These are phyloP conservation scores for Exocentrus adspersus DNA, from an alignment of 2,888 invertebrate species.

Conservation along the genomic window DNA sequence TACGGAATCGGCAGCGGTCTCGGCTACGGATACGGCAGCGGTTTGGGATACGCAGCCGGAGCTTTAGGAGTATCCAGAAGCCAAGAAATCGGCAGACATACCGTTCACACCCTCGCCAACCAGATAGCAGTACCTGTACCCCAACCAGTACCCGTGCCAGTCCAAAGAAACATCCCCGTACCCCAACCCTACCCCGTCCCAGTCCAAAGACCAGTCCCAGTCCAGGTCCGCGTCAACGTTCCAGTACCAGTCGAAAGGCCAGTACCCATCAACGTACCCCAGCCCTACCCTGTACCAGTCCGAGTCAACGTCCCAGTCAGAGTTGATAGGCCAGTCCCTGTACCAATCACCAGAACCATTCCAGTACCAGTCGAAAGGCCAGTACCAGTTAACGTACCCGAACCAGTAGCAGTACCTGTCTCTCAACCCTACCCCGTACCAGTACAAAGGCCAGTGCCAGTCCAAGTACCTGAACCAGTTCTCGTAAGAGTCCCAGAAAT, in stretches of 20 bases:
- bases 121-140: slow-evolving; percentile 55
- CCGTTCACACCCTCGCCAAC: slow-evolving; percentile 49
- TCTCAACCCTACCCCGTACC: slow-evolving; percentile 48
- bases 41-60: neutral
- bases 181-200: slow-evolving; percentile 56
- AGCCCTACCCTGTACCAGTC: slow-evolving; percentile 48
- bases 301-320: slow-evolving; percentile 46
- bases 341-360: slow-evolving; percentile 47
- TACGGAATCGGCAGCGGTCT: slow-evolving; percentile 14
- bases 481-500: slow-evolving; percentile 48
- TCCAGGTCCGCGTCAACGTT: slow-evolving; percentile 46
- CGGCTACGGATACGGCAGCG: neutral
- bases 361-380: slow-evolving; percentile 50
- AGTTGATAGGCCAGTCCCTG: slow-evolving; percentile 55
- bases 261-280: slow-evolving; percentile 53
- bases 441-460: slow-evolving; percentile 42
- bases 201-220: slow-evolving; percentile 48
- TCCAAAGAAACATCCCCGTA: slow-evolving; percentile 52
- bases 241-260: slow-evolving; percentile 54
- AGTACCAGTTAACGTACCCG: slow-evolving; percentile 50
- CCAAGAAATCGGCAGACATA: slow-evolving; percentile 39
- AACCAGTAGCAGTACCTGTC: slow-evolving; percentile 48
- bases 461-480: slow-evolving; percentile 48
- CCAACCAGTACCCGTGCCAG: slow-evolving; percentile 56
- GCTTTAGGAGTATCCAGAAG: slow-evolving; percentile 9